Evolutionary conservation across 2,888 invertebrate species (phyloP).

Genomic region (Lamellibrachia columna): DNA sequence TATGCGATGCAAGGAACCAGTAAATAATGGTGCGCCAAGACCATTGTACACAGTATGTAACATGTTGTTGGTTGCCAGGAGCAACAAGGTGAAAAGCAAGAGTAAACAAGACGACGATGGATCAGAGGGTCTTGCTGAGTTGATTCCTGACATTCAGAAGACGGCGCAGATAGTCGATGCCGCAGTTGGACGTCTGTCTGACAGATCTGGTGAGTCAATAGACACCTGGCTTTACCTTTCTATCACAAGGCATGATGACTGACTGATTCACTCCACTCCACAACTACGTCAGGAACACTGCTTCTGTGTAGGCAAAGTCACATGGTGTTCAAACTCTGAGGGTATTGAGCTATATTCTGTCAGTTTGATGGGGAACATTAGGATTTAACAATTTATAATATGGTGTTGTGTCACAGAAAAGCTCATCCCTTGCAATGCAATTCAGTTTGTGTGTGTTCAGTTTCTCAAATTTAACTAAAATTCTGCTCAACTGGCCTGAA

Average conservation of each 20-base stretch:
- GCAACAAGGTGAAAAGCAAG: constrained; percentile 21
- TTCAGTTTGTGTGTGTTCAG: no score
- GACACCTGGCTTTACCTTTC: not conserved
- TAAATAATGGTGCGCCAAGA: not conserved
- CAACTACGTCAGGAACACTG: not conserved
- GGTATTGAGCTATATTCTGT: no score
- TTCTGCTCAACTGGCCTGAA: no score
- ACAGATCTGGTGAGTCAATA: not conserved
- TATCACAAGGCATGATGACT: not conserved
- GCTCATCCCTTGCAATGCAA: no score
- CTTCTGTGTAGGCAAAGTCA: no score
- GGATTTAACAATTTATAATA: no score
- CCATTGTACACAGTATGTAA: not conserved
- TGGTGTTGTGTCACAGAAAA: no score
- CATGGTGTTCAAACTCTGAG: no score
- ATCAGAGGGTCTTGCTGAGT: constrained; percentile 86
- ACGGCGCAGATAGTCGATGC: constrained; percentile 67
- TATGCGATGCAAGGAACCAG: not conserved
- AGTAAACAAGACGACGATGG: constrained; percentile 78
- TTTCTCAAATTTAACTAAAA: no score
- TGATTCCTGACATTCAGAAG: constrained; percentile 90
- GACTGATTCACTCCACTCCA: not conserved
- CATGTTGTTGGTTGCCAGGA: constrained; percentile 13
- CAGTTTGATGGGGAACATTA: no score
- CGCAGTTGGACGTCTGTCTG: constrained; percentile 37